Evolutionary conservation across 2,113 vertebrate genomes (phyloP).

Genomic region (Paedocypris sp.): DNA sequence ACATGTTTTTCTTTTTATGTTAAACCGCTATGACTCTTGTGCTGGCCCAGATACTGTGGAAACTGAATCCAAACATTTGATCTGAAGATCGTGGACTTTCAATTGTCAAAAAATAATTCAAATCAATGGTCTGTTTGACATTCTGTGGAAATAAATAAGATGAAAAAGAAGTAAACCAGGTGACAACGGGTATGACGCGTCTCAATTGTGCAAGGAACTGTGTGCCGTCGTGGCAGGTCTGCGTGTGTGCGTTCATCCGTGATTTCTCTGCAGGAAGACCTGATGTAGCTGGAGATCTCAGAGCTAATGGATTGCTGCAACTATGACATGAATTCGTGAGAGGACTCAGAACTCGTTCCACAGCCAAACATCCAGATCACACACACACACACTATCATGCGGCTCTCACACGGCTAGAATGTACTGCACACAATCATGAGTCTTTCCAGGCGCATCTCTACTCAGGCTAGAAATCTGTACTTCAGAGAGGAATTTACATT

Average conservation of each 20-base stretch:
- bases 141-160: too few relatives aligned
- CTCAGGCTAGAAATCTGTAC: not conserved
- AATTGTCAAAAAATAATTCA: too few relatives aligned
- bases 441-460: not conserved
- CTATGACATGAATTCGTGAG: slow-evolving; percentile 4
- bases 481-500: not conserved
- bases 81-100: too few relatives aligned
- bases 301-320: not conserved
- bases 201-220: too few relatives aligned
- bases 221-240: too few relatives aligned
- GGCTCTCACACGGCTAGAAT: not conserved
- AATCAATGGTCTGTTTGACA: too few relatives aligned
- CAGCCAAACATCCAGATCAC: slow-evolving; percentile 8
- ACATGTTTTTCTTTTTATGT: not conserved
- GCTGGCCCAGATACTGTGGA: too few relatives aligned
- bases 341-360: not conserved
- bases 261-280: not conserved
- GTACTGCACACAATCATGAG: slow-evolving; percentile 3
- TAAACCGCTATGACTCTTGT: too few relatives aligned
- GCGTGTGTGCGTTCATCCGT: not conserved
- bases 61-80: too few relatives aligned
- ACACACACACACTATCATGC: not conserved
- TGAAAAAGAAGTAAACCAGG: too few relatives aligned
- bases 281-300: not conserved
- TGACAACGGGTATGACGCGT: too few relatives aligned